Percentiles rank a stretch among this genome's conserved stretches.
Conservation (phyloP, 2,797 vertebrate species). For the Odontamblyopus rebecca region DNA sequence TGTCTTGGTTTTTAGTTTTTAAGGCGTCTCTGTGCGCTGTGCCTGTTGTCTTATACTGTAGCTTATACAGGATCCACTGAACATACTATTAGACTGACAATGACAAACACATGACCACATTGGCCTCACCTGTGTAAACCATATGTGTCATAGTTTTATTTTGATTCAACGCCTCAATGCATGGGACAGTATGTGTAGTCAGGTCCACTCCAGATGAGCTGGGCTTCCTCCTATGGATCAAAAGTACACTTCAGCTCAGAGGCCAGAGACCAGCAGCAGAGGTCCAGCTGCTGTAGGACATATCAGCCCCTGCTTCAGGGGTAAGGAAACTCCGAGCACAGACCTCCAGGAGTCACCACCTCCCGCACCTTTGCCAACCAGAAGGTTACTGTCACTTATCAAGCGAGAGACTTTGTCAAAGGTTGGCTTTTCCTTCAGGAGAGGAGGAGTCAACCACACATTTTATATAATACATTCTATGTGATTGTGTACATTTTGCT, state of each 20-base stretch:
- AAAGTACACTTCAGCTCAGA: slow-evolving; percentile 25
- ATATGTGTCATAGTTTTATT: slow-evolving; percentile 61
- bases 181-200: slow-evolving; percentile 50
- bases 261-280: slow-evolving; percentile 30
- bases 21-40: slow-evolving; percentile 76
- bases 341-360: slow-evolving; percentile 64
- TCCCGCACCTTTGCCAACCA: slow-evolving; percentile 63
- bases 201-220: slow-evolving; percentile 32
- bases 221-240: slow-evolving; percentile 31
- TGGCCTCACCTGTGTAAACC: slow-evolving; percentile 67
- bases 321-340: slow-evolving; percentile 60
- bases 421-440: slow-evolving; percentile 62
- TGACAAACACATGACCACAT: slow-evolving; percentile 46
- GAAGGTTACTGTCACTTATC: slow-evolving; percentile 60
- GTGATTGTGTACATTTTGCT: slow-evolving; percentile 80
- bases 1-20: slow-evolving; percentile 87
- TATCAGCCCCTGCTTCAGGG: slow-evolving; percentile 49
- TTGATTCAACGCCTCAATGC: slow-evolving; percentile 61
- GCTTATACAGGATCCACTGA: slow-evolving; percentile 69
- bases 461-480: slow-evolving; percentile 79
- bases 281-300: slow-evolving; percentile 51
- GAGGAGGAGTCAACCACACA: slow-evolving; percentile 64
- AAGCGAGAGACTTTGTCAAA: slow-evolving; percentile 56
- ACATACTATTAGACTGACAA: slow-evolving; percentile 41
- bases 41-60: slow-evolving; percentile 81